Base-by-base conservation (phyloP, 2,113 vertebrate genomes). In the Megalops atlanticus region DNA sequence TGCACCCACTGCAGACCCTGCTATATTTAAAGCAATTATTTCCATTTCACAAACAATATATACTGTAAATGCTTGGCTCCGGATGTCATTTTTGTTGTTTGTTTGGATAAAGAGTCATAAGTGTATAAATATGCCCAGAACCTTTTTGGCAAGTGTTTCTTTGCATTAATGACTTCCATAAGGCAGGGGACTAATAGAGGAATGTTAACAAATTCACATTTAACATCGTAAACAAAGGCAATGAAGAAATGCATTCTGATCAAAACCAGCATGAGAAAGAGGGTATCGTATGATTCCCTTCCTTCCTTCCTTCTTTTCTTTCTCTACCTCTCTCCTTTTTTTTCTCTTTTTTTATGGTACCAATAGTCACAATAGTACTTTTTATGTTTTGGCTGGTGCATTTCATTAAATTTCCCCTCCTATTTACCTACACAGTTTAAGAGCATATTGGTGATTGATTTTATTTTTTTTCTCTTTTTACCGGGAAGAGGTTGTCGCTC, bases 81-180 rank as follows among this genome's bases (percentile, higher is more conserved):
- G 31, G 15, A 84, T 72, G 77, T 45, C 76, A 4, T 45, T 80
- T 72, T 36, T 64, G 80, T 47, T 74, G 81, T 81, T 77, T 88
- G 85, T 89, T 90, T 88, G 89, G 87, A 92, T 89, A 88, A 87
- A 81, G 41, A 73, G 54, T 83, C 81, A 83, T 85, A 83, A 84
- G 83, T 88, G 87, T 88, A 87, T 91, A 92, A 92, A 91, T 91
- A 88, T 88, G 86, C 76, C 86, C 87, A 87, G 86, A 91, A 91
- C 80, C 70, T 82, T 86, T 69, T 90, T 92, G 89, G 90, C 87
- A 86, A 83, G 85, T 74, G 83, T 80, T 74, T 24, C n/a, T 45
- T 12, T 54, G 78, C 83, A 82, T 68, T 91, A 89, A 92, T 93
- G 83, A 78, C 81, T 89, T 91, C 90, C 92, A 92, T 89, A 88